Conservation (phyloP, 2,797 vertebrate species). For the Pseudopleuronectes americanus region DNA sequence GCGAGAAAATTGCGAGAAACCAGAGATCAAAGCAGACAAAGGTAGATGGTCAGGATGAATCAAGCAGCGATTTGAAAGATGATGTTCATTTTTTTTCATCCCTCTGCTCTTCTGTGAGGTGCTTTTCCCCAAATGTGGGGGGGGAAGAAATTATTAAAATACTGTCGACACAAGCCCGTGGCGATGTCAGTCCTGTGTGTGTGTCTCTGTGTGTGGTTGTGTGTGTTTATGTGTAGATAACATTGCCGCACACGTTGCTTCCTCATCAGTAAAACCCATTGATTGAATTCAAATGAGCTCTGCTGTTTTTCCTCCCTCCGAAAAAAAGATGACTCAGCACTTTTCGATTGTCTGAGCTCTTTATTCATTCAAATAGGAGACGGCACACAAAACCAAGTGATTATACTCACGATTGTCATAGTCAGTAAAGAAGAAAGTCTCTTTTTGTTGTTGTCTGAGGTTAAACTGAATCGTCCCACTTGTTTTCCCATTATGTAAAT, state of each 20-base stretch:
- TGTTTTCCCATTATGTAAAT: background rate
- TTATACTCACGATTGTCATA: too few relatives aligned
- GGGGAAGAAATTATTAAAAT: too few relatives aligned
- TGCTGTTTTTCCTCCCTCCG: background rate
- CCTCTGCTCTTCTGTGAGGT: too few relatives aligned
- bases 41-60: constrained; percentile 36
- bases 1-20: constrained; percentile 29
- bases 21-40: constrained; percentile 53
- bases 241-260: background rate
- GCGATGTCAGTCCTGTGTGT: background rate
- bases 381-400: background rate
- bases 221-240: constrained; percentile 15
- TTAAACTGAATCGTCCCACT: background rate
- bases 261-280: constrained; percentile 20
- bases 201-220: too few relatives aligned
- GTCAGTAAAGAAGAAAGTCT: background rate
- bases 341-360: constrained; percentile 1
- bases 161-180: too few relatives aligned
- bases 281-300: constrained; percentile 54
- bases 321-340: constrained; percentile 24
- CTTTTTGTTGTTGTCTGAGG: too few relatives aligned
- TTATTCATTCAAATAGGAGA: background rate
- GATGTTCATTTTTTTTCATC: constrained; percentile 7
- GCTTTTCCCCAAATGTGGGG: background rate
- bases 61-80: constrained; percentile 47